Percentiles rank a stretch among this genome's conserved stretches.
These are phyloP conservation scores for Pampusana beccarii DNA, from an alignment of 2,113 vertebrate species.

Conservation along the genomic window DNA sequence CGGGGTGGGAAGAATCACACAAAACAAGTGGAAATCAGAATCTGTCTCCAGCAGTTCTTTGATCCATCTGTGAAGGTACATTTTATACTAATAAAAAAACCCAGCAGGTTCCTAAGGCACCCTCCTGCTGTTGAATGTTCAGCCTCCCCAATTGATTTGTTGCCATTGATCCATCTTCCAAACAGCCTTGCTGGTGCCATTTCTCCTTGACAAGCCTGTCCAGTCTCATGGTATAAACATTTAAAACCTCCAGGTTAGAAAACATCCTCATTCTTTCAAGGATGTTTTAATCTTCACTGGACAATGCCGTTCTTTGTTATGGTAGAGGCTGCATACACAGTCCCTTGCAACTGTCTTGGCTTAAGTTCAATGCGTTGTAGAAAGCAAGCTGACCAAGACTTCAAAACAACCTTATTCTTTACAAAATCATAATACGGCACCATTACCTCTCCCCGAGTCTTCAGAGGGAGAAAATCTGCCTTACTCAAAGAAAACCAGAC, in stretches of 20 bases:
- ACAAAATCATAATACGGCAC: not conserved
- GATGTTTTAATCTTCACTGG: conserved; percentile 28
- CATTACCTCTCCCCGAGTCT: not conserved
- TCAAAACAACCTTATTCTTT: not conserved
- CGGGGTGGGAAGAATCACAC: not conserved
- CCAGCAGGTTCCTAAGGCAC: conserved; percentile 38
- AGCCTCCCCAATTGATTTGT: not conserved
- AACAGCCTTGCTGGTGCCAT: not conserved
- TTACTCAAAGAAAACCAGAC: not conserved
- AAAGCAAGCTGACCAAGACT: conserved; percentile 5
- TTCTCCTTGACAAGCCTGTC: conserved; percentile 8
- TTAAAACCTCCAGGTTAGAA: not conserved
- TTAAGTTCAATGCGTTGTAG: not conserved
- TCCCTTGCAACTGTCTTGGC: not conserved
- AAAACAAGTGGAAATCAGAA: not conserved
- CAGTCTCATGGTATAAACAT: not conserved
- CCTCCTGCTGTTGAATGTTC: conserved; percentile 14
- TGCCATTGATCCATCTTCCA: conserved; percentile 19
- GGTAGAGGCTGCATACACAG: not conserved
- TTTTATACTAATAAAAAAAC: not conserved
- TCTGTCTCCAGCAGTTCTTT: conserved; percentile 29
- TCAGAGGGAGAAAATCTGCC: conserved; percentile 1
- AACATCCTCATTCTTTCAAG: conserved; percentile 19
- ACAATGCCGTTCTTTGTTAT: not conserved
- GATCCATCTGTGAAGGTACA: not conserved